Conservation (phyloP, 2,113 vertebrate species). For the Hippopotamus amphibius region DNA sequence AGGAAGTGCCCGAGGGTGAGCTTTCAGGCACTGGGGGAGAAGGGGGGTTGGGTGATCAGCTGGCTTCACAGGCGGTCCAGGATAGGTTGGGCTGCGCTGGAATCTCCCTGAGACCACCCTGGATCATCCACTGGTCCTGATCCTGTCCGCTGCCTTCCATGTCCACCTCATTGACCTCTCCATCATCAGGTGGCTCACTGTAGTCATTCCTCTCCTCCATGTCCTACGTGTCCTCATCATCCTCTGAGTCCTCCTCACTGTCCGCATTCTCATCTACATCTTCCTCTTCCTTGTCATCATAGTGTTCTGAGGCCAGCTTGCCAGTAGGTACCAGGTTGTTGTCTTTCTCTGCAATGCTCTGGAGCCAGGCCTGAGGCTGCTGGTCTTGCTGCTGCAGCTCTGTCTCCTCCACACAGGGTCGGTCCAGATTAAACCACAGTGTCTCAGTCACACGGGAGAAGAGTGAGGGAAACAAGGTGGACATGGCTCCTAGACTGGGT, state of each 20-base stretch:
- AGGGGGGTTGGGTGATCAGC: too few relatives aligned
- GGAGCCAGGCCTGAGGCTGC: constrained; percentile 97
- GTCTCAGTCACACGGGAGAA: constrained; percentile 95
- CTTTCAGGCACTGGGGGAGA: too few relatives aligned
- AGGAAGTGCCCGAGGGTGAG: too few relatives aligned
- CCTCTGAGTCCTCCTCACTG: constrained; percentile 97
- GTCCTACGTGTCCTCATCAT: constrained; percentile 99
- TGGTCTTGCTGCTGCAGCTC: constrained; percentile 97
- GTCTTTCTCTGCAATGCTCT: constrained; percentile 98
- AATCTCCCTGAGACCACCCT: too few relatives aligned
- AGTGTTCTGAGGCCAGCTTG: constrained; percentile 94
- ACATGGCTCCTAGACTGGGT: constrained; percentile 87
- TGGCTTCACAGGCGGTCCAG: too few relatives aligned
- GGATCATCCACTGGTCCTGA: too few relatives aligned
- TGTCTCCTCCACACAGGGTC: constrained; percentile 96
- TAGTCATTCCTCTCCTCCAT: constrained; percentile 99
- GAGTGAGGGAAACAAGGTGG: constrained; percentile 94
- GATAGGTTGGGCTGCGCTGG: too few relatives aligned
- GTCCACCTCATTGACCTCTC: constrained; percentile 95
- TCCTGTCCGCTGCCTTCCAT: too few relatives aligned
- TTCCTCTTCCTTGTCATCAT: constrained; percentile 97
- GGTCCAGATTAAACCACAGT: constrained; percentile 96
- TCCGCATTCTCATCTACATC: constrained; percentile 98
- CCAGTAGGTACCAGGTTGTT: constrained; percentile 97
- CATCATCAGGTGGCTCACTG: constrained; percentile 97